Conservation (phyloP, 2,888 invertebrate genomes). For the Poecilus cupreus region DNA sequence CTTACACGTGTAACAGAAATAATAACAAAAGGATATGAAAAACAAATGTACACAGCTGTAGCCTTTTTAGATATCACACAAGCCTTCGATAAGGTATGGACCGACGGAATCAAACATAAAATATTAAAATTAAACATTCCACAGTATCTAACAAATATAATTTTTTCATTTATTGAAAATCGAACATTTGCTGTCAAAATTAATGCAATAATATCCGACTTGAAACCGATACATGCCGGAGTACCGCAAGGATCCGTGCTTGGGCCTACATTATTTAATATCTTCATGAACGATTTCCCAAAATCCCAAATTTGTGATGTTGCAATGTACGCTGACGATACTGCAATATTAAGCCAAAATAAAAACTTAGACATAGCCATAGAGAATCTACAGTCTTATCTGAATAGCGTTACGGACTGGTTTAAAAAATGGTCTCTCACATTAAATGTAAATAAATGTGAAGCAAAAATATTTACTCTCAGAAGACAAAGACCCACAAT, state of each 20-base stretch:
- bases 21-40: neutral
- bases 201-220: constrained; percentile 35
- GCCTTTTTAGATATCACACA: constrained; percentile 5
- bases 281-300: neutral
- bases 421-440: too few species aligned
- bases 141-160: constrained; percentile 59
- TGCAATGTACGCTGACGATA: constrained; percentile 66
- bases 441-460: too few species aligned
- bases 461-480: too few species aligned
- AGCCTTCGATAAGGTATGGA: constrained; percentile 52
- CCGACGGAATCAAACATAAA: constrained; percentile 29
- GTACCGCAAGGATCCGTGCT: neutral
- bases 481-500: too few species aligned
- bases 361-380: neutral
- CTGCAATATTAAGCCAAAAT: constrained; percentile 36
- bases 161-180: constrained; percentile 62
- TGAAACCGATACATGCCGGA: neutral
- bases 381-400: neutral
- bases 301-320: constrained; percentile 65
- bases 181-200: constrained; percentile 62
- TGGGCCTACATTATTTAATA: constrained; percentile 5
- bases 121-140: neutral
- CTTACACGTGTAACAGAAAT: neutral
- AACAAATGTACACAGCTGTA: neutral
- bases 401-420: too few species aligned